These are phyloP conservation scores for Trachelus stipa DNA, from an alignment of 2,888 invertebrate species.

Conservation along the genomic window DNA sequence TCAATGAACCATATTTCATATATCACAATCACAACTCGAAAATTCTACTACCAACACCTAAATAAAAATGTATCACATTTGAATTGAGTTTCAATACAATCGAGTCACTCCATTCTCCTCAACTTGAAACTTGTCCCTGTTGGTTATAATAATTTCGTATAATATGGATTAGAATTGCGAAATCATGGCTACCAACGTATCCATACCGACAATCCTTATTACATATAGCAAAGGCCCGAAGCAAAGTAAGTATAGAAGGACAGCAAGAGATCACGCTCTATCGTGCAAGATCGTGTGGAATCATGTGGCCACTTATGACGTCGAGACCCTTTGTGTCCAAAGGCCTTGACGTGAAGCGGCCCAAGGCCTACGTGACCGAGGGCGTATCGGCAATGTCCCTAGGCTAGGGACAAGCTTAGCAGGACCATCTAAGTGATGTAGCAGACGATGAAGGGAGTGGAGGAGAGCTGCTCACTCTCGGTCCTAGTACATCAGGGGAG, in stretches of 20 bases:
- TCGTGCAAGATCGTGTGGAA: not conserved
- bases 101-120: too few species aligned
- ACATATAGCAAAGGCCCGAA: not conserved
- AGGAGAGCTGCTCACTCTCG: not conserved
- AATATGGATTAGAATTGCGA: not conserved
- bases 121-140: too few species aligned
- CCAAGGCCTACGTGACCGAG: slow-evolving; percentile 8
- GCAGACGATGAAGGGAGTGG: not conserved
- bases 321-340: not conserved
- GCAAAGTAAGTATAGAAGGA: too few species aligned
- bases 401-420: not conserved
- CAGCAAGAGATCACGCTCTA: not conserved
- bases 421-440: not conserved
- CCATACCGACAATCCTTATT: not conserved
- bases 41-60: not conserved
- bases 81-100: too few species aligned
- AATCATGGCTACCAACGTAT: not conserved
- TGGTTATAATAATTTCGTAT: not conserved
- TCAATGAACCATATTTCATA: too few species aligned
- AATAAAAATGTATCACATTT: too few species aligned
- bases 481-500: not conserved
- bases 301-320: slow-evolving; percentile 1
- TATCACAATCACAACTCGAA: too few species aligned
- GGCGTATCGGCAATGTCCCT: slow-evolving; percentile 3
- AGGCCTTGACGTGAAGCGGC: not conserved